Conservation (phyloP, 2,113 vertebrate species). For the Toxotes jaculatrix region DNA sequence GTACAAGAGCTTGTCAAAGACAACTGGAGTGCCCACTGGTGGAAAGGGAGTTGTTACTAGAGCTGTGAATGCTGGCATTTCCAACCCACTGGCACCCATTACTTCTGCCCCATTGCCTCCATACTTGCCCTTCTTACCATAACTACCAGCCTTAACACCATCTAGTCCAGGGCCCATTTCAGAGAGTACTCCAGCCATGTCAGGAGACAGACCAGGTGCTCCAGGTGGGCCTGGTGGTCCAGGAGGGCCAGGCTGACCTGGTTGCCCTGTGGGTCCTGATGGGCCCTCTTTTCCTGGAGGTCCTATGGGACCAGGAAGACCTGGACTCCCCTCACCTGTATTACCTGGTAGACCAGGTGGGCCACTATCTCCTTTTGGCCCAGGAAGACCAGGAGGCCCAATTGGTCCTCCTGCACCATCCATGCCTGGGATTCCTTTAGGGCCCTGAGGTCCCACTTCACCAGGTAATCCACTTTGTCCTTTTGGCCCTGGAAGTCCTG, state of each 20-base stretch:
- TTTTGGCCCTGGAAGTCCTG: conserved; percentile 89
- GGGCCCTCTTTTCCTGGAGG: conserved; percentile 90
- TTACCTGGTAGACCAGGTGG: conserved; percentile 88
- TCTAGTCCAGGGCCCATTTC: conserved; percentile 92
- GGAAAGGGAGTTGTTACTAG: conserved; percentile 93
- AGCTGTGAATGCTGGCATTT: conserved; percentile 97
- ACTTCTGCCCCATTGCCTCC: conserved; percentile 76
- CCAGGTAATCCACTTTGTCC: conserved; percentile 89
- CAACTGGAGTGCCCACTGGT: conserved; percentile 90
- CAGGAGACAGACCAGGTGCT: conserved; percentile 82
- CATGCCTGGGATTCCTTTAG: conserved; percentile 93
- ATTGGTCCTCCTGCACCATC: conserved; percentile 90
- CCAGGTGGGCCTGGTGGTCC: conserved; percentile 93
- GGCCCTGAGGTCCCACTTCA: conserved; percentile 91
- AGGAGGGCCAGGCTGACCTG: conserved; percentile 89
- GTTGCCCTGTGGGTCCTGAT: conserved; percentile 85
- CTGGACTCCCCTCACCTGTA: conserved; percentile 87
- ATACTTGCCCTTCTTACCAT: conserved; percentile 89
- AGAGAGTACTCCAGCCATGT: conserved; percentile 91
- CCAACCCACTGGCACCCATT: conserved; percentile 83
- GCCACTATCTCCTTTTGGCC: conserved; percentile 91
- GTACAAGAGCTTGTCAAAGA: conserved; percentile 96
- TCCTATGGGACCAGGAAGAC: conserved; percentile 88
- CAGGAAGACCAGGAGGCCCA: conserved; percentile 89
- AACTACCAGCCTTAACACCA: conserved; percentile 83